Evolutionary conservation across 2,113 vertebrate genomes (phyloP), one percentile per base, ranked within the genome.

Genomic region (Otus sunia): DNA sequence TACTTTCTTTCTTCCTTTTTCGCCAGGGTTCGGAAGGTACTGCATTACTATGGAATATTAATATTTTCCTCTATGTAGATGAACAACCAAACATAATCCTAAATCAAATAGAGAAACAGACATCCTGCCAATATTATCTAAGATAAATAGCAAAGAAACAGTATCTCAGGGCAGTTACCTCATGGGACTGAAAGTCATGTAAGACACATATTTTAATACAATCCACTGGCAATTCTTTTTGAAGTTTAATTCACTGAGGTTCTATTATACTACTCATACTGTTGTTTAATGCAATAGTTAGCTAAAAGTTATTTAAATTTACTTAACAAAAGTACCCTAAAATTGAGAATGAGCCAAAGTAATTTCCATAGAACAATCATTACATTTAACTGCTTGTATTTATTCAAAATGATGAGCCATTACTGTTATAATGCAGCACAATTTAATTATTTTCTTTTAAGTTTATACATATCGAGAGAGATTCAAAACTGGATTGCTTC

Each of bases 281-380:
- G 53, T 63, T 96, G 21, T 78, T 90, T 91, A 77, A 94, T 64
- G 29, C 59, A 94, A 94, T 59, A 90, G 79, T 94, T 95, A 53
- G 52, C 41, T 79, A 92, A 76, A 87, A 92, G 43, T 94, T 96
- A 78, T 71, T 92, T 93, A 78, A 79, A 96, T 86, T 95, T 96
- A 86, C 52, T 64, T 64, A 52, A 78, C 59, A 76, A 81, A 89
- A 89, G 52, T 78, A 78, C 12, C 34, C 50, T 85, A 50, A 95
- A 93, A 50, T 43, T 95, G 52, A 58, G 55, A 55, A 73, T 59
- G 22, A 90, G 58, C 85, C 74, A 52, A 96, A 93, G 75, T 84
- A 92, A 93, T 96, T 96, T 96, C 64, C 79, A 59, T 84, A 92
- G 92, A 96, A 91, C 36, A 55, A 64, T 91, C 73, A 89, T 96